phyloP scores from a whole-genome alignment of 2,888 invertebrate genomes.

The Perizoma affinitatum region DNA sequence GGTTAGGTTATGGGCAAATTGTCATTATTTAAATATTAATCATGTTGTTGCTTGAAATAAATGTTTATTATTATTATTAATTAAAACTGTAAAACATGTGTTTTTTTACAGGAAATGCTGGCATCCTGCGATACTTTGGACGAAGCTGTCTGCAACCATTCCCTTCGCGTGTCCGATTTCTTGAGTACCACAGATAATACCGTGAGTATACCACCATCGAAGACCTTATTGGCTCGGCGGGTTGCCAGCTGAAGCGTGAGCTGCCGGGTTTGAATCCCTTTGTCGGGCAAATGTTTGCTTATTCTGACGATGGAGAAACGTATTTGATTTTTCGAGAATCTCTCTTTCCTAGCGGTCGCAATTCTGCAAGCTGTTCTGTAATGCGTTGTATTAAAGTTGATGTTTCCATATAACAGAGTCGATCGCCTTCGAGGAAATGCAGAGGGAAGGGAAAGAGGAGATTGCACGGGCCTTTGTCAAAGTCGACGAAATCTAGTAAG shows the following conservation, averaged over 20 bases:
- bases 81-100: no score
- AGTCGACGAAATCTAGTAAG: constrained; percentile 23
- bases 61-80: no score
- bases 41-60: no score
- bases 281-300: no score
- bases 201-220: constrained; percentile 42
- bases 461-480: constrained; percentile 4
- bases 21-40: no score
- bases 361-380: neutral
- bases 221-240: no score
- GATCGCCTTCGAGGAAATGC: constrained; percentile 8
- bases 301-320: no score
- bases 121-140: constrained; percentile 55
- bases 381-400: neutral
- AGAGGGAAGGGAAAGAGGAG: constrained; percentile 14
- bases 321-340: no score
- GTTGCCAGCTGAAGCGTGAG: no score
- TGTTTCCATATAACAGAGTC: constrained; percentile 31
- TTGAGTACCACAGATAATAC: constrained; percentile 46
- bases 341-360: no score
- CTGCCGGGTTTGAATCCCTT: no score
- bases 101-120: constrained; percentile 51
- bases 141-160: constrained; percentile 48
- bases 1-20: no score
- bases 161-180: constrained; percentile 47